Evolutionary conservation across 2,113 vertebrate genomes (phyloP), one percentile per base, ranked within the genome.

Genomic region (Nerophis lumbriciformis): DNA sequence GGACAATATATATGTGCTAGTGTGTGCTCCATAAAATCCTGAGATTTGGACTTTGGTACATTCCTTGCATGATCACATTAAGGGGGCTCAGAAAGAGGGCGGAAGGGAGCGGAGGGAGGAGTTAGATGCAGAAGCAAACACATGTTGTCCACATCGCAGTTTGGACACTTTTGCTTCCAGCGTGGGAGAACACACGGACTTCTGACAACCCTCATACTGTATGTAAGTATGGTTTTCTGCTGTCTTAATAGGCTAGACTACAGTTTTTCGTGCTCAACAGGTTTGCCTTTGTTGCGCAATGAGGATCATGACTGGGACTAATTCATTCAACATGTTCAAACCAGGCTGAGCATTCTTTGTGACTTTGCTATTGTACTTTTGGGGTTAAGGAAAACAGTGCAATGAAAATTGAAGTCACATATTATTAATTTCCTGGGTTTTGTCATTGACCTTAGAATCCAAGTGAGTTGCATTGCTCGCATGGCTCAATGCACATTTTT

Each of bases 61-160:
- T 81, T 80, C 71, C 69, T 66, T 53, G 55, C 70, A 62, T 76
- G 66, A 63, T 72, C 49, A 6, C 54, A 68, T 55, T 59, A 59
- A 61, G 59, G 10, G 54, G 21, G 57, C 60, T 50, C 28, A 1
- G 36, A 36, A 59, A 56, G 49, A 61, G 63, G 65, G 68, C 53
- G 57, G 63, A n/a, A 59, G 61, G 56, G 39, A 68, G 51, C 66
- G 36, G 66, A 61, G 71, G 82, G 83, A 76, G 82, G 79, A 78
- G 79, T 76, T 73, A 72, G 72, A 11, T 14, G 61, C 56, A 53
- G 61, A 66, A 3, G 8, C 59, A 52, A 39, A 44, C 51, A 55
- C 49, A 59, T 63, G 71, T 70, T 28, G 28, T 28, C 28, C 4
- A 28, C 28, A 28, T 28, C 28, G 28, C 28, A 28, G 28, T 28